Evolutionary conservation across 2,113 vertebrate species (phyloP), one percentile per base, ranked within the genome.

Genomic region (Pseudorhombus dupliciocellatus): DNA sequence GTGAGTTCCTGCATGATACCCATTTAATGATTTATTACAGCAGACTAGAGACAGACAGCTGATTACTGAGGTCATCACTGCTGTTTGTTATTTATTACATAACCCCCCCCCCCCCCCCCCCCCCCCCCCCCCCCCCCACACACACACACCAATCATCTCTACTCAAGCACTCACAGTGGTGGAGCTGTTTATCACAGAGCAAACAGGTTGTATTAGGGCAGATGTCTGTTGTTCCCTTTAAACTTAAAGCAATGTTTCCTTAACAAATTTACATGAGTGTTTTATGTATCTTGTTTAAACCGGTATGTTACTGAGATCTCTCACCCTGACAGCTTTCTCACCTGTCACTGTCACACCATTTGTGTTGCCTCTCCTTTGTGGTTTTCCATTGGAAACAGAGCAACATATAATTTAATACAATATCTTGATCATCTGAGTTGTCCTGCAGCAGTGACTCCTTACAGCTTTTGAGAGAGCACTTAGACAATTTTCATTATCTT

Each of bases 31-130:
- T 67, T 67, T 52, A 77, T 54, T 42, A 31, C 58, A 26, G 5
- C 20, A 53, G 24, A 59, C n/a, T 30, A 31, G 18, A 18, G 53
- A 26, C 24, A 53, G 8, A 42, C 65, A 24, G 65, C 18, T 51
- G 56, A 77, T 57, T 79, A 70, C 75, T 21, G 24, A 7, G 50
- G 21, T 52, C 62, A 66, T 68, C 3, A 51, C 34, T 62, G 28
- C 21, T 62, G 31, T 64, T 4, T 68, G 25, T 70, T 40, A 80
- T 54, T 54, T 66, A 62, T 88, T 86, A 79, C 70, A 85, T 82
- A 50, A 73, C 52, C 69, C 31, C 74, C 48, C 48, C 57, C 69
- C 59, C 68, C 28, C 54, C 0, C 24, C 16, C 15, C 42, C 12
- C 40, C 12, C 15, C 7, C 40, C 14, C 40, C 7, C 40, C 5